Evolutionary conservation across 2,888 invertebrate genomes (phyloP).

Genomic region (Limnephilus rhombicus): DNA sequence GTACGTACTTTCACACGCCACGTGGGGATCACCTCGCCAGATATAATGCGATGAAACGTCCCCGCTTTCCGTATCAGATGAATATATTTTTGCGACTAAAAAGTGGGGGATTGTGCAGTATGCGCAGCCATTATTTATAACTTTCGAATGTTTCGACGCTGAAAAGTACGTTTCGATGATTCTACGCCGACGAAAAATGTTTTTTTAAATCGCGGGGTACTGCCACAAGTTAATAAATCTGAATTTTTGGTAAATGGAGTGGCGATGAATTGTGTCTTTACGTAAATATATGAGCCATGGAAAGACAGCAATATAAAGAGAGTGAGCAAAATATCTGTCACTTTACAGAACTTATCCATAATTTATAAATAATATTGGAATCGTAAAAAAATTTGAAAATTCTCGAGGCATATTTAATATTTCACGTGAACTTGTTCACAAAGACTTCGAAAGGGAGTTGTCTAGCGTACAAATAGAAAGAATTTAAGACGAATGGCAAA

Average conservation of each 20-base stretch:
- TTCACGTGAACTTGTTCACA: too few relatives aligned
- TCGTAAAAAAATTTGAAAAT: too few relatives aligned
- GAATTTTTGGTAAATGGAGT: too few relatives aligned
- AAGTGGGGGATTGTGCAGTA: not conserved
- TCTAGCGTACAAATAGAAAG: too few relatives aligned
- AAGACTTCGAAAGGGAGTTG: too few relatives aligned
- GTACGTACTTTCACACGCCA: not conserved
- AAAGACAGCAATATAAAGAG: too few relatives aligned
- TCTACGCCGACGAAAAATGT: not conserved
- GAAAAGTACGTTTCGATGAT: not conserved
- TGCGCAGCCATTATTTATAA: not conserved
- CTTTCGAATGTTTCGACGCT: not conserved
- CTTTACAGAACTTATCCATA: not conserved
- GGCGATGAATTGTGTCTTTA: too few relatives aligned
- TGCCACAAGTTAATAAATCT: not conserved
- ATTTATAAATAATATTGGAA: too few relatives aligned
- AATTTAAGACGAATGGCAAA: too few relatives aligned
- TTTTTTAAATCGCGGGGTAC: not conserved
- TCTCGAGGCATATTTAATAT: too few relatives aligned
- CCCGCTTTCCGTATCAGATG: not conserved
- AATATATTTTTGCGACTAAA: not conserved
- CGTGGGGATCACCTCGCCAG: slow-evolving; percentile 1
- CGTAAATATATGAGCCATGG: too few relatives aligned
- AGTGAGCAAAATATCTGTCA: not conserved
- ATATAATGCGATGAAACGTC: not conserved